phyloP scores from a whole-genome alignment of 1,140 invertebrate genomes.

The Sarcophaga peregrina region DNA sequence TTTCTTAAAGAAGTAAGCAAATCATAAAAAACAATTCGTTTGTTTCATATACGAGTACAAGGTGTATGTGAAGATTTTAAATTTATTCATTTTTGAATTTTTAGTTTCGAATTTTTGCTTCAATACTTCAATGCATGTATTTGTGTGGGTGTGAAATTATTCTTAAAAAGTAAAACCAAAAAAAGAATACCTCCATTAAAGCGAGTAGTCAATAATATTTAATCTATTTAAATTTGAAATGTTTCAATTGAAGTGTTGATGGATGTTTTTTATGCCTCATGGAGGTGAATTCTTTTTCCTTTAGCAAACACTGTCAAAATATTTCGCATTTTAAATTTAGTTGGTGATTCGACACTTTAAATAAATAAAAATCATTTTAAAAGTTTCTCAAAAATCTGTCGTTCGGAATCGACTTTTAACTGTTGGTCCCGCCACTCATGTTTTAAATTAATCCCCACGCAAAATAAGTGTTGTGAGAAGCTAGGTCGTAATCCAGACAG shows the following conservation, averaged over 20 bases:
- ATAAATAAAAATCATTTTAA: too few relatives aligned
- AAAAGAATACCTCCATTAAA: neutral
- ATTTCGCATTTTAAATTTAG: neutral
- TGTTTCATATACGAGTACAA: too few relatives aligned
- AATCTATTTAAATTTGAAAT: neutral
- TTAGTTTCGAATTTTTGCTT: too few relatives aligned
- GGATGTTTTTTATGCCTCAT: neutral
- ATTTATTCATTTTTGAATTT: too few relatives aligned
- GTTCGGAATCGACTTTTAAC: too few relatives aligned
- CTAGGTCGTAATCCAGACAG: too few relatives aligned
- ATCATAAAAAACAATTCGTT: neutral
- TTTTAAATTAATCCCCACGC: too few relatives aligned
- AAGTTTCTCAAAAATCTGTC: too few relatives aligned
- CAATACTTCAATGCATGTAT: neutral
- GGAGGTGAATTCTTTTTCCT: neutral
- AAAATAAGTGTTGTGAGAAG: too few relatives aligned
- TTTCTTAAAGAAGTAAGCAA: neutral
- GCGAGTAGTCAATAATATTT: neutral
- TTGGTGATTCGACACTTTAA: neutral
- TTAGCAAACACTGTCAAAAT: neutral
- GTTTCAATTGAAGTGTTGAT: neutral
- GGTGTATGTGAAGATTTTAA: too few relatives aligned
- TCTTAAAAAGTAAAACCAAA: neutral
- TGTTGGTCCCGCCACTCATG: too few relatives aligned
- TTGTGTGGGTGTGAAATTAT: slow-evolving; percentile 17